Evolutionary conservation across 2,888 invertebrate species (phyloP), one percentile per base, ranked within the genome.

Genomic region (Acrocera orbiculus): DNA sequence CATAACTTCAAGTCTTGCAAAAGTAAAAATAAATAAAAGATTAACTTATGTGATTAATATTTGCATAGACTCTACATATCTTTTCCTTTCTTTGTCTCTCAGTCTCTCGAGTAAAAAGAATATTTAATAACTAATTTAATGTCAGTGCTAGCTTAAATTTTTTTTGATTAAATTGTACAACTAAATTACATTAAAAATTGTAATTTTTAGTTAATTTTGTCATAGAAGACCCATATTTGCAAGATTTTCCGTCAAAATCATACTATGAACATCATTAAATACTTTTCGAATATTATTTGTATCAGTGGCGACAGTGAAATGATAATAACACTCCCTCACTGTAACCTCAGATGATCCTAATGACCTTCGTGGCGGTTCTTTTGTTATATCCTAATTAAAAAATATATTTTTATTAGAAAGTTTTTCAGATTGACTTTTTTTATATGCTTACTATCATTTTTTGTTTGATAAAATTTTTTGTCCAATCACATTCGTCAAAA

Each of bases 251-350:
- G 51, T 53, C 5, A 76, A 52, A 44, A 77, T 71, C 61, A 74
- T 72, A 46, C 70, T 66, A 44, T 77, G 76, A 1, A 79, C 74
- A 51, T 76, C 76, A n/a, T 73, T 60, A 54, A 80, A 80, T 1
- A 80, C 77, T 5, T 67, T 69, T 17, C 70, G 66, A 8, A 80
- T 72, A 50, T 79, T 80, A 45, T 73, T 67, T 0, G 79, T 80
- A 49, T 79, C 76, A 0, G 79, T 79, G 5, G 80, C 80, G 1
- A 73, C 69, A 1, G 80, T 81, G 50, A 69, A 77, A 52, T 81
- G 80, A 52, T 73, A 73, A 52, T 73, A 80, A 42, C 74, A 72
- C 44, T 73, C 69, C 4, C 75, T 51, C 0, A 65, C 54, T 2
- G 58, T 51, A 28, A 51, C 51, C 7, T 52, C 50, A 22, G 60